Evolutionary conservation across 2,797 vertebrate genomes (phyloP).

Genomic region (Scarus forsteni): DNA sequence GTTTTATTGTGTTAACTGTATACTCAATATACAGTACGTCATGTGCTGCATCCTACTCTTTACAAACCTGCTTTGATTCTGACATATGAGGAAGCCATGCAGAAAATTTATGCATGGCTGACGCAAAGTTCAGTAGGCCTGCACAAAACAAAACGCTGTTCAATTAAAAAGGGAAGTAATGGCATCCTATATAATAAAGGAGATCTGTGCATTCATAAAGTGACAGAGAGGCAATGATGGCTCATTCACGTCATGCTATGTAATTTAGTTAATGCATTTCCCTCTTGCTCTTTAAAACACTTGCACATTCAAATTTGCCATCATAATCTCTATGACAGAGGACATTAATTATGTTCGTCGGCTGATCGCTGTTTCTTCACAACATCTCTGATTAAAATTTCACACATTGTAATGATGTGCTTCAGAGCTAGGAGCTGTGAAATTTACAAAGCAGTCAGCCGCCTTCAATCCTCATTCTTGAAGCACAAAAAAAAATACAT

Average conservation of each 20-base stretch:
- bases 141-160: constrained; percentile 81
- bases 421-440: constrained; percentile 93
- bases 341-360: constrained; percentile 96
- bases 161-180: constrained; percentile 85
- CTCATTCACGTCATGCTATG: constrained; percentile 82
- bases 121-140: constrained; percentile 78
- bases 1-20: constrained; percentile 22
- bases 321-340: constrained; percentile 95
- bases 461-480: constrained; percentile 89
- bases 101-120: constrained; percentile 81
- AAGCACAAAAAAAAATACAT: constrained; percentile 71
- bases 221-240: constrained; percentile 78
- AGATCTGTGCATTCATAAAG: constrained; percentile 79
- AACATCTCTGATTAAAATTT: constrained; percentile 99
- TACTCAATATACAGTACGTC: constrained; percentile 29
- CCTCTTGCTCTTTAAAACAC: constrained; percentile 89
- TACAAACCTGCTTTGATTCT: constrained; percentile 77
- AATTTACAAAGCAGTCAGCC: constrained; percentile 89
- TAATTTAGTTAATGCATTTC: constrained; percentile 87
- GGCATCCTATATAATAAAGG: constrained; percentile 82
- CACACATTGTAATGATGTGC: constrained; percentile 96
- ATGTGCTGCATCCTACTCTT: constrained; percentile 61
- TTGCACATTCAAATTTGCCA: constrained; percentile 89
- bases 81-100: constrained; percentile 76
- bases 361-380: constrained; percentile 94